Base-by-base conservation (phyloP, 2,113 vertebrate genomes). In the Callopanchax toddi region DNA sequence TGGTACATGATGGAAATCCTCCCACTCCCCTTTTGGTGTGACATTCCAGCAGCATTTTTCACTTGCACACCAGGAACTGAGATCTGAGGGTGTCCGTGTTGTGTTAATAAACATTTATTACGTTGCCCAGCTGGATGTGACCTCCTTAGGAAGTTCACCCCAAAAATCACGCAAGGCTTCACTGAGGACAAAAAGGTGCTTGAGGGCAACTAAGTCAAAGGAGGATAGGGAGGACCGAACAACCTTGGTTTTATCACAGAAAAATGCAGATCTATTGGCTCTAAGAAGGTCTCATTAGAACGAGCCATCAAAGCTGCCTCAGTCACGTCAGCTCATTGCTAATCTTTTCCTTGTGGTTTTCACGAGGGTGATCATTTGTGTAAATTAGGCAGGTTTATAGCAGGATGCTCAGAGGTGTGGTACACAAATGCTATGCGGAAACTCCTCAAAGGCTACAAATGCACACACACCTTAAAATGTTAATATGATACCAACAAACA, bases 291-390 rank as follows among this genome's bases (percentile, higher is more conserved):
- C 76, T 77, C 50, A 55, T 71, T 77, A 71, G 56, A 61, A 26
- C 3, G 3, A 52, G 34, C 21, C 59, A 29, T 8, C 1, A 36
- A 11, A 11, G 34, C 67, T 34, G 36, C 51, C 45, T 43, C 52
- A 0, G 2, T 60, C 74, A 79, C 55, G 4, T 78, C 74, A 49
- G 15, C 67, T 11, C 23, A 9, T 11, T 7, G 26, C 56, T 92
- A 90, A 91, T 91, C 89, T 84, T 69, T 89, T 86, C 66, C 87
- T 89, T 86, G 90, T 89, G 91, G 64, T 85, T 81, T 88, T 76
- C 87, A 89, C 85, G 67, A 79, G 88, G 81, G 42, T 25, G 58
- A 60, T 64, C 0, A 1, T 37, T 64, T 78, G 42, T 64, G 36
- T 45, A 60, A 69, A 23, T 20, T 26, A 45, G 49, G 49, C 34